Evolutionary conservation across 2,113 vertebrate genomes (phyloP).

Genomic region (Ammospiza nelsoni): DNA sequence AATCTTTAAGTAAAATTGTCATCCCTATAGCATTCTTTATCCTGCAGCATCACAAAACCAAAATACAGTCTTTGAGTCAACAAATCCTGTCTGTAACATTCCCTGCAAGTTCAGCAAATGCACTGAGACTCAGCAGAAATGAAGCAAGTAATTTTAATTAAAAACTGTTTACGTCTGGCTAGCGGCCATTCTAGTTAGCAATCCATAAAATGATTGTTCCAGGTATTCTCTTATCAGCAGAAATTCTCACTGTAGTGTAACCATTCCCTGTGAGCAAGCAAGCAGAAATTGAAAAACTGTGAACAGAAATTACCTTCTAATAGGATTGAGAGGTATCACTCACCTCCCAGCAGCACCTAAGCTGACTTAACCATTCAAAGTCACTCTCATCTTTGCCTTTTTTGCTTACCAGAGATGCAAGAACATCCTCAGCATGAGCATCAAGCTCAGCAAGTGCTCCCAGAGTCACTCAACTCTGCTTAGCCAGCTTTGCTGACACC

Average conservation of each 20-base stretch:
- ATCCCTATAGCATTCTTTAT: background rate
- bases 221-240: slow-evolving; percentile 39
- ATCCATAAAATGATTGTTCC: background rate
- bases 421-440: slow-evolving; percentile 87
- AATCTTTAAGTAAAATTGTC: background rate
- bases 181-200: slow-evolving; percentile 16
- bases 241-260: background rate
- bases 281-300: slow-evolving; percentile 42
- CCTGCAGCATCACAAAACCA: background rate
- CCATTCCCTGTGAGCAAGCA: slow-evolving; percentile 8
- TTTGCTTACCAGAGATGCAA: slow-evolving; percentile 81
- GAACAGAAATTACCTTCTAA: slow-evolving; percentile 34
- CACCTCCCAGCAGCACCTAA: slow-evolving; percentile 90
- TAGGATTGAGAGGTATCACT: slow-evolving; percentile 46
- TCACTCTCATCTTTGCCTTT: slow-evolving; percentile 83
- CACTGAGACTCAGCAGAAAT: background rate
- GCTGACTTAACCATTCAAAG: slow-evolving; percentile 92
- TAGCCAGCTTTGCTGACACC: slow-evolving; percentile 86
- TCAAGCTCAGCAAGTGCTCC: slow-evolving; percentile 88
- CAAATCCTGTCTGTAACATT: background rate
- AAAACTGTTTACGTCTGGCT: background rate
- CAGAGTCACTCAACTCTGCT: slow-evolving; percentile 87
- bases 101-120: slow-evolving; percentile 31
- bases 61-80: background rate
- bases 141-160: slow-evolving; percentile 32